Percentiles rank a stretch among this genome's conserved stretches.
phyloP scores from a whole-genome alignment of 2,113 vertebrate species.

The Hydrochoerus hydrochaeris region DNA sequence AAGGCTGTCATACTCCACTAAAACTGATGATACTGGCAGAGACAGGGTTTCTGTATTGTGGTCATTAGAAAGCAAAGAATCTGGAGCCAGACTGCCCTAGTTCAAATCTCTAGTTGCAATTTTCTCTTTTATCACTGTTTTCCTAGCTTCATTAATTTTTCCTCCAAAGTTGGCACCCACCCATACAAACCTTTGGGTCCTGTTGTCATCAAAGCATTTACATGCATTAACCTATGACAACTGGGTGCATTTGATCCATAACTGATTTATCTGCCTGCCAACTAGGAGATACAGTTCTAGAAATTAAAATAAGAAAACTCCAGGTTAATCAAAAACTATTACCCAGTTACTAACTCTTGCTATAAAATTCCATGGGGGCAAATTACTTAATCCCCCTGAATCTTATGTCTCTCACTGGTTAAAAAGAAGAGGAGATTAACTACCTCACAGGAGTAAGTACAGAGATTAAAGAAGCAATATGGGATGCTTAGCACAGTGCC shows the following conservation, averaged over 20 bases:
- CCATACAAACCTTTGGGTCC: slow-evolving; percentile 80
- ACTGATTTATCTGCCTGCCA: slow-evolving; percentile 93
- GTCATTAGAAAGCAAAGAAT: neutral
- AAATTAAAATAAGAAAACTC: slow-evolving; percentile 76
- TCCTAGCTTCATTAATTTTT: slow-evolving; percentile 76
- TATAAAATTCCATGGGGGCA: neutral
- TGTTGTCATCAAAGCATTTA: slow-evolving; percentile 93
- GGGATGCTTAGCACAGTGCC: neutral
- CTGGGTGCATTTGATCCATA: slow-evolving; percentile 95
- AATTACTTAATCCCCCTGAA: neutral
- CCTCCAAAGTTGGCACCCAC: slow-evolving; percentile 87
- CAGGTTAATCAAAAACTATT: slow-evolving; percentile 71
- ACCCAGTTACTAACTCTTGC: slow-evolving; percentile 53
- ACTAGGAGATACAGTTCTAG: slow-evolving; percentile 86
- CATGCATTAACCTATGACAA: slow-evolving; percentile 96
- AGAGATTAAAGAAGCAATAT: neutral
- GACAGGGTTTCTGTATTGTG: no score
- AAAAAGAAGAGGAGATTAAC: neutral
- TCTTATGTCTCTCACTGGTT: neutral
- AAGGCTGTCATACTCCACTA: neutral
- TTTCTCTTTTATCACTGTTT: slow-evolving; percentile 52
- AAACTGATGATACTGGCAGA: neutral
- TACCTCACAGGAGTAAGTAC: neutral
- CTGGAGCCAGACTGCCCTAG: neutral
- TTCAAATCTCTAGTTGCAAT: slow-evolving; percentile 49